Base-by-base conservation (phyloP, 37 sponge, comb jelly and placozoan genomes). In the Chondrilla cf. caribensis region DNA sequence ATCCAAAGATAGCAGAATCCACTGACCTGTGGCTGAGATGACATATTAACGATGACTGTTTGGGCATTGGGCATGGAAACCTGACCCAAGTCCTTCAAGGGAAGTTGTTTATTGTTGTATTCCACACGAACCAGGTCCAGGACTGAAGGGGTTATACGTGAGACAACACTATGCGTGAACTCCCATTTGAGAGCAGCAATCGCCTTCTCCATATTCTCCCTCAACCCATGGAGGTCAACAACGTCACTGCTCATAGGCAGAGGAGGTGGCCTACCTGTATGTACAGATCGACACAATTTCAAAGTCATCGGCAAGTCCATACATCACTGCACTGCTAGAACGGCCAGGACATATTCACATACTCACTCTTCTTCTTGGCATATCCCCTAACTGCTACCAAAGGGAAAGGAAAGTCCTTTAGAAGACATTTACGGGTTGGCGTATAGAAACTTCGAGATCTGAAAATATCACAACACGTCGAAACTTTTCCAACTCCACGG, bases 131-230 rank as follows among this genome's bases (percentile, higher is more conserved):
- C 41, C 41, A 11, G 85, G 55, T 90, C 94, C 70, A 88, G 42
- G 24, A 85, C 42, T 31, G 81, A 83, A 60, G 95, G 92, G 17
- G 95, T 86, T 58, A 95, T 55, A 18, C 89, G 70, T 36, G 86
- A 62, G 19, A 83, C 60, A 3, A 91, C n/a, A 28, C 65, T 73
- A 58, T 84, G 83, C 6, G 89, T 78, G 51, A 81, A 91, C 38
- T 91, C 85, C 65, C 84, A 73, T 58, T 86, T 89, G 19, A 95
- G 79, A 0, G 65, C 68, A 71, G 41, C 65, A 11, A 91, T n/a
- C 31, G 80, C 77, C 14, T 80, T 78, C 37, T 79, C 41, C 92
- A 95, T 91, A 29, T 33, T 31, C 19, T 26, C 25, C 47, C 66
- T 54, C 28, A 89, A 35, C 64, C 78, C 70, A 22, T 78, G 82